These are phyloP conservation scores for Huso huso DNA, from an alignment of 2,797 vertebrate species.

Conservation along the genomic window DNA sequence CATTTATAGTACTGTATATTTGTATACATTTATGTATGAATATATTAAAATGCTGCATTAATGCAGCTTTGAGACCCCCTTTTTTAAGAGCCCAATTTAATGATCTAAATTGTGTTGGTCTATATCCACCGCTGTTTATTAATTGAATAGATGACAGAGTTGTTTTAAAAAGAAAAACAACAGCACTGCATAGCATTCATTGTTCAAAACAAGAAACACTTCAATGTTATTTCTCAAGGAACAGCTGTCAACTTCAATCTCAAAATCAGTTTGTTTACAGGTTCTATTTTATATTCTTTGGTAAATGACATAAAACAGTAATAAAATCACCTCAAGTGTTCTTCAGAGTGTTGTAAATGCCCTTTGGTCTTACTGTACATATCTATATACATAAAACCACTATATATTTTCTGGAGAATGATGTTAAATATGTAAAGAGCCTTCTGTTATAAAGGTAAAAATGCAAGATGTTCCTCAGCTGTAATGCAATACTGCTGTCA, in stretches of 20 bases:
- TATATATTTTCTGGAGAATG: slow-evolving; percentile 74
- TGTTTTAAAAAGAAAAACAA: background rate
- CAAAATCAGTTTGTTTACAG: slow-evolving; percentile 76
- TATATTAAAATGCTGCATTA: too few species aligned
- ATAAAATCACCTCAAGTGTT: slow-evolving; percentile 84
- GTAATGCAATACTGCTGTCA: slow-evolving; percentile 65
- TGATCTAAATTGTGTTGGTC: too few species aligned
- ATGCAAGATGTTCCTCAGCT: slow-evolving; percentile 54
- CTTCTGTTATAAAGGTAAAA: slow-evolving; percentile 64
- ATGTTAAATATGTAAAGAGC: slow-evolving; percentile 85
- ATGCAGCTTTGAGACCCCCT: too few species aligned
- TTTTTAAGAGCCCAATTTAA: too few species aligned
- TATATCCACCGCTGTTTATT: too few species aligned
- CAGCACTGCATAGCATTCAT: slow-evolving; percentile 34
- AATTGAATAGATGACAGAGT: too few species aligned
- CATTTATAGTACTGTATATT: too few species aligned
- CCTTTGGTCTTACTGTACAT: slow-evolving; percentile 74
- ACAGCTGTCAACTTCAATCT: slow-evolving; percentile 77
- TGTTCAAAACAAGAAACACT: slow-evolving; percentile 57
- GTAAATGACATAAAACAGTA: slow-evolving; percentile 80
- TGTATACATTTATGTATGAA: too few species aligned
- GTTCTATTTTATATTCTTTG: slow-evolving; percentile 67
- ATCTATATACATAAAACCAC: slow-evolving; percentile 77
- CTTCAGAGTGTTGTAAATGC: slow-evolving; percentile 72
- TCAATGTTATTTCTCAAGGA: slow-evolving; percentile 66